Evolutionary conservation across 2,888 invertebrate species (phyloP), one percentile per base, ranked within the genome.

Genomic region (Archips crataeganus): DNA sequence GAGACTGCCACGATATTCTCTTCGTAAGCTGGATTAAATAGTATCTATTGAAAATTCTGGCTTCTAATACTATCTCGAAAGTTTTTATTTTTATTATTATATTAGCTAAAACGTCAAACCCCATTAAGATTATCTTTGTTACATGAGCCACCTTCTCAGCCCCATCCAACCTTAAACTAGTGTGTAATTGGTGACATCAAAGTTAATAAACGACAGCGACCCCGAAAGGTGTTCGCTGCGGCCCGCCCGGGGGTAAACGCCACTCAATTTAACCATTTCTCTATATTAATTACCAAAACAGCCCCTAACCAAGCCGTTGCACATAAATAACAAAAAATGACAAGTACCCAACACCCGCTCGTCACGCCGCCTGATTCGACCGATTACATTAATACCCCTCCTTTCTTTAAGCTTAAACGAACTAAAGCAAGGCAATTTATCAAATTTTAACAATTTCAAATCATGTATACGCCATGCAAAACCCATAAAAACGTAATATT

Each of bases 311-410:
- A 80, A 80, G 84, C 82, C 85, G 85, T 81, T 79, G 83, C 80
- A 83, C 85, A 90, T 89, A 90, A 90, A 90, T 88, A 89, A 90
- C 85, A 85, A 89, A 89, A 88, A 88, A 85, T 86, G 84, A 86
- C 84, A 87, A 80, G 78, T 81, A 79, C 79, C 79, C 79, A 79
- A 79, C 79, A 77, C 75, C 69, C 78, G 78, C 82, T 98, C 99
- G 93, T 99, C 99, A 77, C 97, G 96, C 98, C 76, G 96, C 90
- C 96, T 85, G 86, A 82, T 79, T 87, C 84, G 78, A 69, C 77
- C 85, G 84, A 85, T 85, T 86, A 83, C 85, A 84, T 85, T 84
- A 80, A 76, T 81, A 85, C 82, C 85, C 87, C 87, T 86, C 83
- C 79, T 82, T 77, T 79, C 66, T 75, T 67, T 75, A 85, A 85